phyloP scores from a whole-genome alignment of 2,888 invertebrate species.

The Andrena fulva region DNA sequence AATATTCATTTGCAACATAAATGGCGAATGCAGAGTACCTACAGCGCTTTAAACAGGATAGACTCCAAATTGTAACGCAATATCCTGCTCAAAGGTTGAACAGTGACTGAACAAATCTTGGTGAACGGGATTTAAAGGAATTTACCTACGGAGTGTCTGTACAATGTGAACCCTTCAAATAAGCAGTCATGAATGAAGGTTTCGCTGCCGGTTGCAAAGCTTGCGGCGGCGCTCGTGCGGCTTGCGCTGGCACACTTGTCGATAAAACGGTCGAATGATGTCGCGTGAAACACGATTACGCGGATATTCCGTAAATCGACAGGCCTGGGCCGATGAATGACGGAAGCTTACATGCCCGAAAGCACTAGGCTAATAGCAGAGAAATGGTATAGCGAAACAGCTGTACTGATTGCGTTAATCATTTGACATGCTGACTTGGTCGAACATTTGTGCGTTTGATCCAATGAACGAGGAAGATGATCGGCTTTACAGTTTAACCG shows the following conservation, averaged over 20 bases:
- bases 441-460: background rate
- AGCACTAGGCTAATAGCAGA: constrained; percentile 4
- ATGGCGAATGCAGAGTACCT: too few relatives aligned
- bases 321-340: background rate
- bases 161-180: background rate
- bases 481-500: background rate
- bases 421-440: too few relatives aligned
- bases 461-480: background rate
- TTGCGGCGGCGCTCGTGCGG: background rate
- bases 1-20: too few relatives aligned
- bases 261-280: constrained; percentile 33
- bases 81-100: background rate
- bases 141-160: background rate
- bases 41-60: too few relatives aligned
- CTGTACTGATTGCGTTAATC: background rate
- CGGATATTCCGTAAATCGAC: constrained; percentile 13
- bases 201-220: background rate
- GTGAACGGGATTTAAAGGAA: constrained; percentile 18
- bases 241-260: constrained; percentile 12
- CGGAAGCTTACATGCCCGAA: background rate
- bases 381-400: constrained; percentile 4
- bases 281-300: background rate
- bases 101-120: constrained; percentile 15
- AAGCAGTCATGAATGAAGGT: constrained; percentile 14
- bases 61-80: too few relatives aligned